A percentile compares a stretch with the other conserved stretches of the same genome.
phyloP scores from a whole-genome alignment of 2,888 invertebrate genomes.

The Ptychoptera albimana region DNA sequence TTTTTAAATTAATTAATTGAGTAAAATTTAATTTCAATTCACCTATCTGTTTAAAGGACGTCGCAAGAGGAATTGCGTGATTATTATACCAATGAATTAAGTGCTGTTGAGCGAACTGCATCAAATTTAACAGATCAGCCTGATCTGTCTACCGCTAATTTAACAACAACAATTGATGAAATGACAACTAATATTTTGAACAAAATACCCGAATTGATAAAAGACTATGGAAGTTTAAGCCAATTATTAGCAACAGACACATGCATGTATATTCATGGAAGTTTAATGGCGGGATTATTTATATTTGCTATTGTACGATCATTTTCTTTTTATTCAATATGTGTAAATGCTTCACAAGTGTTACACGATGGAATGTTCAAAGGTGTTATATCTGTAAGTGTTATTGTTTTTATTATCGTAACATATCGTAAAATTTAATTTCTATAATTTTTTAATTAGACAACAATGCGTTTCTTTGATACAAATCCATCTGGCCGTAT shows the following conservation, averaged over 20 bases:
- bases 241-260: slow-evolving; percentile 21
- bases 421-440: not conserved
- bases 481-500: slow-evolving; percentile 69
- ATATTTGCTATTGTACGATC: slow-evolving; percentile 43
- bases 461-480: slow-evolving; percentile 61
- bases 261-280: slow-evolving; percentile 45
- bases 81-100: slow-evolving; percentile 5
- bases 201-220: not conserved
- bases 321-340: slow-evolving; percentile 43
- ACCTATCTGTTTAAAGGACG: slow-evolving; percentile 13
- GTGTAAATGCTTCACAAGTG: slow-evolving; percentile 45
- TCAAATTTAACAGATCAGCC: too few species aligned
- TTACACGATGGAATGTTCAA: slow-evolving; percentile 57
- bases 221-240: not conserved
- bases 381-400: slow-evolving; percentile 19
- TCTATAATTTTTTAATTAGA: slow-evolving; percentile 13
- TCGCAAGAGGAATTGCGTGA: slow-evolving; percentile 16
- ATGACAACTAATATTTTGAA: not conserved
- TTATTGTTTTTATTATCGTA: not conserved
- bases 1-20: not conserved
- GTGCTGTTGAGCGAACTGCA: too few species aligned
- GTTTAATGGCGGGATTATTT: slow-evolving; percentile 35
- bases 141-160: not conserved
- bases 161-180: not conserved
- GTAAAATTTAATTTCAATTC: not conserved